Evolutionary conservation across 2,888 invertebrate genomes (phyloP), one percentile per base, ranked within the genome.

Genomic region (Thalpophila matura): DNA sequence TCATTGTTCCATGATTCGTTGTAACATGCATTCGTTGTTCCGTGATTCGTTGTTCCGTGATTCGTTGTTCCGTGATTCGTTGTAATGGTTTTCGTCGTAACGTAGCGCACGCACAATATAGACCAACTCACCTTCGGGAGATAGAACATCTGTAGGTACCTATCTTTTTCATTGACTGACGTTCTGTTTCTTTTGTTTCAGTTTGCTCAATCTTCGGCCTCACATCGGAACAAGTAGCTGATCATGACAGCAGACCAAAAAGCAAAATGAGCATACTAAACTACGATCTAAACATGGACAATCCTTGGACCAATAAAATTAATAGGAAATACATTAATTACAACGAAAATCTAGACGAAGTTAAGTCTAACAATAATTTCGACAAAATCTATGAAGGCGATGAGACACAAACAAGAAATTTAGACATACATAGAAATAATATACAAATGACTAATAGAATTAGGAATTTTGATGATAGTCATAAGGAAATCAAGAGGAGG

Each of bases 181-280:
- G 14, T 26, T 6, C 1, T 27, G 27, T 69, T 67, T 72, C 53
- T 71, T 61, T 89, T 89, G 86, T 94, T 94, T 0, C 92, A 94
- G 94, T 88, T 82, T 91, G 84, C 84, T 87, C 89, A 62, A 87
- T 84, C 70, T 72, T 83, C 81, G 86, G 89, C 76, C 86, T 83
- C 62, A 77, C 86, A 43, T 85, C 85, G 66, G 86, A 86, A 64
- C 81, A 69, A 72, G 63, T 77, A 90, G 90, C 89, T 90, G 91
- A 90, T 92, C 79, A 90, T 88, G 88, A 88, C 74, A 82, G 31
- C 65, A 83, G 18, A 47, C 70, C 37, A 10, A 50, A 56, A 74
- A 64, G 33, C 33, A 73, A 70, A 26, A 68, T 71, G 56, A 73
- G 59, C 55, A 61, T 74, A 65, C 65, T 76, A 65, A 58, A 70